These are phyloP conservation scores for Drosophila lacicola DNA, from an alignment of 2,888 invertebrate genomes.

Conservation along the genomic window DNA sequence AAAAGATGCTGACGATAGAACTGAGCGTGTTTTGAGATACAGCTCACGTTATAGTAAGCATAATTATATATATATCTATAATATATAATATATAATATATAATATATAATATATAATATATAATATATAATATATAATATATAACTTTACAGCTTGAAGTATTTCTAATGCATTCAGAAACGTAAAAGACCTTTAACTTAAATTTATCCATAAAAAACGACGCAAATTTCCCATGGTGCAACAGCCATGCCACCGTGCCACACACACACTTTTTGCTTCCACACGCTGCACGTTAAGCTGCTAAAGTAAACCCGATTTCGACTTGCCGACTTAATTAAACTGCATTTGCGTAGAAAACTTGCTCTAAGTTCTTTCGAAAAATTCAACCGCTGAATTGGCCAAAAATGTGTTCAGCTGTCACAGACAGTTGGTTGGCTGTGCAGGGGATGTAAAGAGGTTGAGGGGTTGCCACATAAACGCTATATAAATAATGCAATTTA, in stretches of 20 bases:
- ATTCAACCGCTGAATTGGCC: constrained; percentile 45
- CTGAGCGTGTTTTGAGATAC: no score
- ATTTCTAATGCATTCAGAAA: no score
- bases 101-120: no score
- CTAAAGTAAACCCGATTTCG: constrained; percentile 42
- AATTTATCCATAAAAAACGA: not conserved
- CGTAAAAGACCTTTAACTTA: not conserved
- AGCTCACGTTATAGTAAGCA: no score
- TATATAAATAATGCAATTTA: constrained; percentile 78
- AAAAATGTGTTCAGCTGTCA: constrained; percentile 59
- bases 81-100: no score
- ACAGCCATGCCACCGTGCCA: not conserved
- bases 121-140: no score
- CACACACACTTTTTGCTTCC: constrained; percentile 22
- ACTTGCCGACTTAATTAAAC: constrained; percentile 70
- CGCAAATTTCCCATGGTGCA: not conserved
- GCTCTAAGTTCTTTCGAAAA: constrained; percentile 14
- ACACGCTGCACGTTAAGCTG: constrained; percentile 28
- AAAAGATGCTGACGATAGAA: no score
- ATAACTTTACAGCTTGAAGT: no score
- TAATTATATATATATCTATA: no score
- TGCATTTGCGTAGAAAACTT: constrained; percentile 59
- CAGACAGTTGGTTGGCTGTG: constrained; percentile 14
- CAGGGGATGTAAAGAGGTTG: not conserved
- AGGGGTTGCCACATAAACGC: constrained; percentile 55